Base-by-base conservation (phyloP, 2,888 invertebrate genomes). In the Drosophila trichaetosa region DNA sequence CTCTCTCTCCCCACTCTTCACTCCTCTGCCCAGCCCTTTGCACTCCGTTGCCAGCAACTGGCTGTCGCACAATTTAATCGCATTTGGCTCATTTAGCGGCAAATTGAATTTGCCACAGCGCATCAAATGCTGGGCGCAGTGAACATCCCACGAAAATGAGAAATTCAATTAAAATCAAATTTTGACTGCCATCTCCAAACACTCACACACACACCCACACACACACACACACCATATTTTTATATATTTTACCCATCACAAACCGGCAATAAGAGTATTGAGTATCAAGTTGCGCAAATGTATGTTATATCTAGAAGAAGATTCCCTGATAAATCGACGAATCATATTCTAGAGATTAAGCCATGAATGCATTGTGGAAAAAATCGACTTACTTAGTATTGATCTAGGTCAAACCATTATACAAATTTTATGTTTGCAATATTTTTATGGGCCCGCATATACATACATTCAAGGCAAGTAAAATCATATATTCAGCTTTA, bases 111-210 rank as follows among this genome's bases (percentile, higher is more conserved):
- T 87, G 79, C 81, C 79, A 71, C 70, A 56, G 64, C 67, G 60
- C 67, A 70, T 57, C 76, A 58, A 58, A 56, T 18, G 27, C 40
- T 33, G 13, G 11, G 38, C 51, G 31, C 31, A 52, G 58, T 54
- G 42, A 21, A 31, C 67, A 51, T 60, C 42, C 24, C 82, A 63
- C 61, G 70, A 73, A 85, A 85, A 83, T 81, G 85, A 71, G 81
- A 85, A 87, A 85, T 85, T 87, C 85, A 85, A 87, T 85, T 85
- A 85, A 87, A 85, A 85, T 85, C 85, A 84, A 76, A 82, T 87
- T 87, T 84, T 87, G 78, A 73, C 76, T 58, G 58, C 66, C 49
- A 57, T 46, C 58, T 48, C 36, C 49, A 64, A 56, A 59, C 58
- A 61, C 11, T 10, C 42, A 24, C 53, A 53, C 24, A n/a, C 4